Percentiles rank a stretch among this genome's conserved stretches.
phyloP scores from a whole-genome alignment of 2,797 vertebrate genomes.

The Sebastes matsubarae region DNA sequence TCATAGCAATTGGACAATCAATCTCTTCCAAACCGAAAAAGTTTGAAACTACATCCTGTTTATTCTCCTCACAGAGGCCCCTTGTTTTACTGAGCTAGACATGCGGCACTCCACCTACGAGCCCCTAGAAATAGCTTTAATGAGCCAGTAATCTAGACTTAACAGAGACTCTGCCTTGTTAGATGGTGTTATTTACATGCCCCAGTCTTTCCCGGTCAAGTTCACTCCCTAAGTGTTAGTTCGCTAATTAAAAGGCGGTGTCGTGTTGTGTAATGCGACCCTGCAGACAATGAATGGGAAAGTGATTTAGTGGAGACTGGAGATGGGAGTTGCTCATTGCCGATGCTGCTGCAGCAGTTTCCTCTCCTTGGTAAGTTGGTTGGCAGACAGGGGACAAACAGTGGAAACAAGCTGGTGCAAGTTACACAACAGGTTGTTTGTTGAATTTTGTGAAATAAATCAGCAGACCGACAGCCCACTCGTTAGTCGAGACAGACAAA shows the following conservation, averaged over 20 bases:
- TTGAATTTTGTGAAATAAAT: constrained; percentile 3
- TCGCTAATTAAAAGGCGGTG: constrained; percentile 59
- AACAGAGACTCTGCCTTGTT: constrained; percentile 51
- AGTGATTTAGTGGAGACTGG: constrained; percentile 42
- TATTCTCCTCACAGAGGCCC: constrained; percentile 18
- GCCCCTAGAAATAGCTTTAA: constrained; percentile 69
- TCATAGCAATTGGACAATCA: neutral
- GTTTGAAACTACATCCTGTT: constrained; percentile 29
- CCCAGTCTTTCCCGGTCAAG: constrained; percentile 27
- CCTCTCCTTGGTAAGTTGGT: constrained; percentile 11
- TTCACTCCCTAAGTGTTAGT: constrained; percentile 55
- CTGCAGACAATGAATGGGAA: constrained; percentile 45
- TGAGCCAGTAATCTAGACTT: constrained; percentile 49
- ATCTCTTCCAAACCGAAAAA: neutral
- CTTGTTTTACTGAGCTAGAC: constrained; percentile 42
- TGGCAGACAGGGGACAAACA: constrained; percentile 12
- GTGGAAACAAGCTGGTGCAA: constrained; percentile 34
- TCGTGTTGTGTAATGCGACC: constrained; percentile 25
- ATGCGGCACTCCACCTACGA: constrained; percentile 46
- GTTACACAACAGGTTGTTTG: constrained; percentile 24
- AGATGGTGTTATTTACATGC: constrained; percentile 51
- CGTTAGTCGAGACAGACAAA: neutral
- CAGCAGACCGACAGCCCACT: no score
- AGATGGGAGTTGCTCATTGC: constrained; percentile 12
- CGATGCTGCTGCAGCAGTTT: constrained; percentile 7